Percentiles rank a stretch among this genome's conserved stretches.
These are phyloP conservation scores for Scytalopus superciliaris DNA, from an alignment of 2,113 vertebrate species.

Conservation along the genomic window DNA sequence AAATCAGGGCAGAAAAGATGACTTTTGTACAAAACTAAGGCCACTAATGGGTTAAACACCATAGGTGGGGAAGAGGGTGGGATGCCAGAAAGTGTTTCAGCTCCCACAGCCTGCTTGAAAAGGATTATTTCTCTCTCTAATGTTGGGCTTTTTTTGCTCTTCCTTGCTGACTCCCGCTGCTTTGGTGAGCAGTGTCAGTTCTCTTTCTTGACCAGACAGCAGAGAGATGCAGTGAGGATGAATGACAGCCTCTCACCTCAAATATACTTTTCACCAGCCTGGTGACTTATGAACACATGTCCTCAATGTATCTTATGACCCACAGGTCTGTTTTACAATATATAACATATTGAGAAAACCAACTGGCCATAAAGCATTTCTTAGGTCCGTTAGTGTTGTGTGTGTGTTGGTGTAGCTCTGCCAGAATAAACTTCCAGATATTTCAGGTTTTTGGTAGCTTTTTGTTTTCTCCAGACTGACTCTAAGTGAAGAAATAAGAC, in stretches of 20 bases:
- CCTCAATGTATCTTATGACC: conserved; percentile 51
- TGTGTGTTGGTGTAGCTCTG: conserved; percentile 23
- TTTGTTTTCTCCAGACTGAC: background rate
- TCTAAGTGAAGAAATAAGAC: background rate
- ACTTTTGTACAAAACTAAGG: background rate
- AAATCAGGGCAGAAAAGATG: background rate
- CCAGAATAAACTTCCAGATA: conserved; percentile 15
- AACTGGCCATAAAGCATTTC: conserved; percentile 53
- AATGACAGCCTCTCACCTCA: conserved; percentile 74
- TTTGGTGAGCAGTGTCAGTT: conserved; percentile 62
- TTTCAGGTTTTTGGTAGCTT: background rate
- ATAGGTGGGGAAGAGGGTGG: conserved; percentile 7
- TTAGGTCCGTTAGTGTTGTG: conserved; percentile 26
- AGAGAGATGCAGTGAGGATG: conserved; percentile 52
- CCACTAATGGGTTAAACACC: background rate
- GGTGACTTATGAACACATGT: conserved; percentile 64
- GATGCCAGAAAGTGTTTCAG: conserved; percentile 15
- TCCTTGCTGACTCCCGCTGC: conserved; percentile 71
- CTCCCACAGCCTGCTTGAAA: conserved; percentile 30
- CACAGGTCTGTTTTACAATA: conserved; percentile 49
- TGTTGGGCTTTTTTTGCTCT: conserved; percentile 16
- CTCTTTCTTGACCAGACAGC: conserved; percentile 52
- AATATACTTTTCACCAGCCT: conserved; percentile 58
- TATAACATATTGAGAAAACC: conserved; percentile 61
- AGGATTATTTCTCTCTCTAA: conserved; percentile 41